Percentiles rank a stretch among this genome's conserved stretches.
Evolutionary conservation across 2,888 invertebrate genomes (phyloP).

Genomic region (Drosophila mimica): DNA sequence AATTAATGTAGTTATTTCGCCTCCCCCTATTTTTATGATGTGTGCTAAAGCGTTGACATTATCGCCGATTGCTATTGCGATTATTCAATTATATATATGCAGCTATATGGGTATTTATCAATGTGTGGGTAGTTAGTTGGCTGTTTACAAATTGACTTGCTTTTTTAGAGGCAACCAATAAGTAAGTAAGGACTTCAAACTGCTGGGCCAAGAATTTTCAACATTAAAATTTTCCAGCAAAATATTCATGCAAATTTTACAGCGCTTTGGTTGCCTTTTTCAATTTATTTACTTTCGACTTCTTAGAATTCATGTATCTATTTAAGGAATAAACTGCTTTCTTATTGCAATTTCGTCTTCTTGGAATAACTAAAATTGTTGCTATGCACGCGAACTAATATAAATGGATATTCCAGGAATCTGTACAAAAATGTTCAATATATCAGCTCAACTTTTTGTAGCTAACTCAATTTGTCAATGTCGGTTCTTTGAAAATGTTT

Average conservation of each 20-base stretch:
- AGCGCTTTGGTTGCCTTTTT: neutral
- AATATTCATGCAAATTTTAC: neutral
- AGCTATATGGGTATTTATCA: neutral
- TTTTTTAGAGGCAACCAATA: neutral
- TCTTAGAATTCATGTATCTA: neutral
- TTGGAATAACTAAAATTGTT: neutral
- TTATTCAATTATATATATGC: constrained; percentile 61
- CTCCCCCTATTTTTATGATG: constrained; percentile 52
- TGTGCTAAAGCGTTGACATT: constrained; percentile 74
- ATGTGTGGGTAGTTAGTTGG: neutral
- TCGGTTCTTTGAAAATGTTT: neutral
- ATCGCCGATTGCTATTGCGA: constrained; percentile 59
- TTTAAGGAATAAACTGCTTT: neutral
- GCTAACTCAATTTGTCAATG: neutral
- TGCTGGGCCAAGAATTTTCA: neutral
- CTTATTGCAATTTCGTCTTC: neutral
- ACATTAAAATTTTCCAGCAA: neutral
- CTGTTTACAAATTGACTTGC: neutral
- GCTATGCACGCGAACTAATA: neutral
- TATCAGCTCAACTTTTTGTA: neutral
- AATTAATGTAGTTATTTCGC: constrained; percentile 57
- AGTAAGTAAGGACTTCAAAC: neutral
- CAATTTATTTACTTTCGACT: neutral
- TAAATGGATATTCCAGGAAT: neutral
- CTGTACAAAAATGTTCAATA: neutral